These are phyloP conservation scores for Phyllopteryx taeniolatus DNA, from an alignment of 2,113 vertebrate species.

Conservation along the genomic window DNA sequence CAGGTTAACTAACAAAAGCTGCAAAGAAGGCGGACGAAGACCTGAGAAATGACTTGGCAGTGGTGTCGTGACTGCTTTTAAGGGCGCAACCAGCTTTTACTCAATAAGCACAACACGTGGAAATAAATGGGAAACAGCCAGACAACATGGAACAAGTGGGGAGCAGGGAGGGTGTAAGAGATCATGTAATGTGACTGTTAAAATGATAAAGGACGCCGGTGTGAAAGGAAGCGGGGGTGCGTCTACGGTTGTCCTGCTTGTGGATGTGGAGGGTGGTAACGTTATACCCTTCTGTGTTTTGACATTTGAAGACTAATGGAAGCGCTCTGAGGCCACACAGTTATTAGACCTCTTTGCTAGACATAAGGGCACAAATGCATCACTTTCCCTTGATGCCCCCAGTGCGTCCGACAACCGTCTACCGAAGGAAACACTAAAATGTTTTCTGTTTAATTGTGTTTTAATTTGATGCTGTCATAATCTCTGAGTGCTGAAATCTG, in stretches of 20 bases:
- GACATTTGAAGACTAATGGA: conserved; percentile 62
- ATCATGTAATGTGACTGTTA: conserved; percentile 43
- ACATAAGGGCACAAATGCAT: conserved; percentile 26
- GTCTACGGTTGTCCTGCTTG: conserved; percentile 47
- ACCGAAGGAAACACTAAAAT: background rate
- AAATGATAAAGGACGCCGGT: conserved; percentile 50
- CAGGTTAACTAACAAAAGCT: background rate
- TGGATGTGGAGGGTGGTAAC: conserved; percentile 54
- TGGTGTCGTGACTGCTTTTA: conserved; percentile 18
- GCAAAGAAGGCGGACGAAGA: background rate
- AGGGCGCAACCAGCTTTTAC: conserved; percentile 16
- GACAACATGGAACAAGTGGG: conserved; percentile 18
- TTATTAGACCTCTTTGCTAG: conserved; percentile 37
- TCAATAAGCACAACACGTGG: conserved; percentile 20
- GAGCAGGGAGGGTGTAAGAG: conserved; percentile 16
- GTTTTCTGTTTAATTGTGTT: background rate
- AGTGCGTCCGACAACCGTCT: background rate
- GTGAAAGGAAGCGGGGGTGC: conserved; percentile 40
- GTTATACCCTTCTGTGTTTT: conserved; percentile 64
- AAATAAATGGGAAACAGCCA: conserved; percentile 19
- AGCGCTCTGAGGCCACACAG: conserved; percentile 43
- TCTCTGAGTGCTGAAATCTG: background rate
- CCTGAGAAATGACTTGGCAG: conserved; percentile 14
- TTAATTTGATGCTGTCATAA: background rate
- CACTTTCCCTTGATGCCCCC: conserved; percentile 38